Evolutionary conservation across 2,888 invertebrate species (phyloP), one percentile per base, ranked within the genome.

Genomic region (Nomada ferruginata): DNA sequence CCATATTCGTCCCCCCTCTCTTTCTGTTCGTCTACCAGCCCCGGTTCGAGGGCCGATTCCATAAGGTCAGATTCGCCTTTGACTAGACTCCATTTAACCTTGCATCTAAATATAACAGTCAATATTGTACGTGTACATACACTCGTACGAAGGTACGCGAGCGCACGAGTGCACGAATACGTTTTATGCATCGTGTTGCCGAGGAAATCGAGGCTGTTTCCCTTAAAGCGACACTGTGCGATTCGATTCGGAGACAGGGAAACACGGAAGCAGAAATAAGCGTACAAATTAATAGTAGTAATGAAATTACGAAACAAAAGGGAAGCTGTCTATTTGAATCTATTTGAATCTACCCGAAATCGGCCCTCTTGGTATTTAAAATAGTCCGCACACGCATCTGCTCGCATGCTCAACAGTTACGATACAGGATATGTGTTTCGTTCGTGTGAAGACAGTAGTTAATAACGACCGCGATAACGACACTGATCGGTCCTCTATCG

Each of bases 11-110:
- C 59, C 1, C 47, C 47, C 36, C 55, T 59, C 42, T 57, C 36
- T 47, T 44, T 52, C 26, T 50, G 26, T 71, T 63, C 63, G 10
- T 47, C 57, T 60, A 26, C 59, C 63, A 26, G 64, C 23, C 55
- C 29, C 73, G 23, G 15, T 11, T 36, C 76, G 76, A 86, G 76
- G 82, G 80, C 88, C 84, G 84, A 87, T 77, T 79, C 81, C 69
- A 59, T 82, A 80, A 84, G 64, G 76, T 78, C 81, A 63, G 65
- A 69, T 55, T 75, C 80, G 73, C 74, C 72, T 77, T 84, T 84
- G 73, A 84, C 78, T 66, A 74, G 73, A 84, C 68, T 59, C 68
- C 60, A 42, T 73, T 76, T 66, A 75, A 86, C 76, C 82, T 83
- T 82, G 76, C 61, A 7, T 61, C 77, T 82, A 83, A 82, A 83